Conservation (phyloP, 2,113 vertebrate genomes). For the Toxotes chatareus region DNA sequence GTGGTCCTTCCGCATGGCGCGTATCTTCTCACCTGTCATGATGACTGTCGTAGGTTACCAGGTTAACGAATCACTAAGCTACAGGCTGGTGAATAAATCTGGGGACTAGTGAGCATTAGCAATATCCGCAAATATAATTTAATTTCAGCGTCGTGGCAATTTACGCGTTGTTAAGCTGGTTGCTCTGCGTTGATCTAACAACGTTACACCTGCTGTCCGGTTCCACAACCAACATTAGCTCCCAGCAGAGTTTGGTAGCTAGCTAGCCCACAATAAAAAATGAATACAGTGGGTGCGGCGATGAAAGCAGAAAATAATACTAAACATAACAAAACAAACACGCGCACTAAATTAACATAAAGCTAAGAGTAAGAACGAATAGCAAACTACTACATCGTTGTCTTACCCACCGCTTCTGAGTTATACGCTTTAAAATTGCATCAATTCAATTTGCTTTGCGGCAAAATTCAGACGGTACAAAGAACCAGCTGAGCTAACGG, state of each 20-base stretch:
- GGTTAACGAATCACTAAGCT: neutral
- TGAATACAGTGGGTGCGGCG: conserved; percentile 70
- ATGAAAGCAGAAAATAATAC: conserved; percentile 59
- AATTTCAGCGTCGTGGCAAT: neutral
- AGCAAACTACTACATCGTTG: conserved; percentile 61
- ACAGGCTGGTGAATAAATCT: conserved; percentile 6
- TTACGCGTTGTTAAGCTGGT: neutral
- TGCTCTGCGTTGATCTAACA: conserved; percentile 7
- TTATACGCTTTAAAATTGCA: neutral
- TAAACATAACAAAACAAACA: conserved; percentile 55
- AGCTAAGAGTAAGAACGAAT: neutral
- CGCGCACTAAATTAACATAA: conserved; percentile 36
- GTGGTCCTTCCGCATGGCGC: conserved; percentile 90
- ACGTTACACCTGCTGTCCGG: conserved; percentile 43
- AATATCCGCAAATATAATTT: neutral
- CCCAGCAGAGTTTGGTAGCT: conserved; percentile 22
- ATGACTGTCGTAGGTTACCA: conserved; percentile 21
- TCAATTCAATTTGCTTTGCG: conserved; percentile 59
- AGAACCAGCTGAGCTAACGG: conserved; percentile 41
- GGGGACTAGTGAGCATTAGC: neutral
- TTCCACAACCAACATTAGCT: conserved; percentile 32
- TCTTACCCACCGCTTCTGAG: neutral
- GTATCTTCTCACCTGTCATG: conserved; percentile 95
- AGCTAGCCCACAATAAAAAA: conserved; percentile 59
- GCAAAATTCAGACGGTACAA: conserved; percentile 51